phyloP scores from a whole-genome alignment of 2,113 vertebrate genomes.

The Gulo gulo region DNA sequence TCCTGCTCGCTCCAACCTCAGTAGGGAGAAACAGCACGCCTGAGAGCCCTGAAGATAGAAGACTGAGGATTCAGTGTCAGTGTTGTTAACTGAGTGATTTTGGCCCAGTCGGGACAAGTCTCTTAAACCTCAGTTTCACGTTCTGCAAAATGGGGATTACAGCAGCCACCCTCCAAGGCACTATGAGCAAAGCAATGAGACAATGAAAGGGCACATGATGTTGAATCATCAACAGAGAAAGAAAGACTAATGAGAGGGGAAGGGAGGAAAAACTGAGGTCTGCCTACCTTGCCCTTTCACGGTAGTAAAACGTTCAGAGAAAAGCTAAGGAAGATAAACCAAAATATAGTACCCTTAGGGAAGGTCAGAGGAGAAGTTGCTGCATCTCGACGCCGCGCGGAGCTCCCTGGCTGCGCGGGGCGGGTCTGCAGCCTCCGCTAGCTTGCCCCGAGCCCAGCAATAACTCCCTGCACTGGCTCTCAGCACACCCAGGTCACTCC shows the following conservation, averaged over 20 bases:
- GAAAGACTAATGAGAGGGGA: background rate
- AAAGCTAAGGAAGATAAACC: background rate
- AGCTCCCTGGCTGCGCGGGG: too few relatives aligned
- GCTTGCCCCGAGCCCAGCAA: background rate
- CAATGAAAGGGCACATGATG: background rate
- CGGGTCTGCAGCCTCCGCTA: background rate
- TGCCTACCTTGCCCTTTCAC: background rate
- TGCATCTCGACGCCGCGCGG: rapidly evolving
- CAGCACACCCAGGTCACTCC: background rate
- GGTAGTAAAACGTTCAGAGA: background rate
- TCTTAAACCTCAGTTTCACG: background rate
- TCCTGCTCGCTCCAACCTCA: background rate
- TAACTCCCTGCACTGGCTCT: background rate
- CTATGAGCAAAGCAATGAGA: background rate
- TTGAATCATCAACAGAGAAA: background rate
- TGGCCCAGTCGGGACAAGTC: background rate
- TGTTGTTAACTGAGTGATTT: background rate
- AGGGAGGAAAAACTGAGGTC: background rate
- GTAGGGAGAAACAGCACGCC: background rate
- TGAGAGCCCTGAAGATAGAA: background rate
- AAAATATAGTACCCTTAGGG: background rate
- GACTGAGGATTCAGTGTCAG: background rate
- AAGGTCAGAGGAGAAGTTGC: background rate
- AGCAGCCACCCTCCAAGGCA: background rate
- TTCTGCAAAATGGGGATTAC: background rate